Base-by-base conservation (phyloP, 2,113 vertebrate genomes). In the Myrmecobius fasciatus region DNA sequence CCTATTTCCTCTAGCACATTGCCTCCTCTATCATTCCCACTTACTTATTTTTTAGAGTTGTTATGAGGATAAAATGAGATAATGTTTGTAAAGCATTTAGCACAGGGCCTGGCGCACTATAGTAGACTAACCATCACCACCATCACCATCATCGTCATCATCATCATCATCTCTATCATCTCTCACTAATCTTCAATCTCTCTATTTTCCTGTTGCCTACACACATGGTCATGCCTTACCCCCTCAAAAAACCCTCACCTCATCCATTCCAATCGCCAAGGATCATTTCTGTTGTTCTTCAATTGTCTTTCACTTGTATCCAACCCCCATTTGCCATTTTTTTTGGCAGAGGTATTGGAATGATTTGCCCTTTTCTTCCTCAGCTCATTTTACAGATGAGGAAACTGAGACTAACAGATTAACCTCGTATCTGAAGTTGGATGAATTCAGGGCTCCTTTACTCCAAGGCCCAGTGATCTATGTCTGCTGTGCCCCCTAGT, bases 71-170 rank as follows among this genome's bases (percentile, higher is more conserved):
- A n/a, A n/a, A 67, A 67, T 67, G 60, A 67, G 36, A n/a, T n/a
- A n/a, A n/a, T n/a, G n/a, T n/a, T 75, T n/a, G 14, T 36, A 67
- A n/a, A n/a, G 60, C 14, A n/a, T 36, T 67, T n/a, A 67, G 28
- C 31, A n/a, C 6, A 20, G 3, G 17, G 60, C 60, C 36, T n/a
- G 36, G 31, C 36, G 4, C 31, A 17, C 49, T 10, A 51, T 67
- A 17, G 14, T n/a, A n/a, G 36, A 36, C 60, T 75, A 26, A 14
- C 36, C 11, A n/a, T n/a, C 12, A 36, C 36, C 31, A 17, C 36
- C 31, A 17, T 1, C 60, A 3, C 36, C 14, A 1, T 17, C 14
- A 2, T 7, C 12, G 1, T n/a, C 60, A 36, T n/a, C 24, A 3
- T n/a, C 31, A 12, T n/a, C 14, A 4, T n/a, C 11, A 3, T 67